These are phyloP conservation scores for Exephanes ischioxanthus DNA, from an alignment of 2,888 invertebrate genomes.

Conservation along the genomic window DNA sequence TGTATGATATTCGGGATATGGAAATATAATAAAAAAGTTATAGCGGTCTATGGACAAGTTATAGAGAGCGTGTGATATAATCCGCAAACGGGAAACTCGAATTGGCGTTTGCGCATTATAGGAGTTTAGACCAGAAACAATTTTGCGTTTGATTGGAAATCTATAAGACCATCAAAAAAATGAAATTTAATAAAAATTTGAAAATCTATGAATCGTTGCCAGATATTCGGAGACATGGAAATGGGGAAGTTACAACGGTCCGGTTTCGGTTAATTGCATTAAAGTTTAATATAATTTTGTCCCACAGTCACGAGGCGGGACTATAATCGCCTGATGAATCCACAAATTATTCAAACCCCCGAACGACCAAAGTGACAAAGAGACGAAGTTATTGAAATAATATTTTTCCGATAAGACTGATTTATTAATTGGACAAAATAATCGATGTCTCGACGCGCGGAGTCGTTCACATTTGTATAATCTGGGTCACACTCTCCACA, in stretches of 20 bases:
- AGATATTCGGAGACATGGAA: not conserved
- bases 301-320: not conserved
- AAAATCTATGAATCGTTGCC: not conserved
- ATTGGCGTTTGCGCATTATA: too few relatives aligned
- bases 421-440: not conserved
- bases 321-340: not conserved
- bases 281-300: not conserved
- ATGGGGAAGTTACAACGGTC: not conserved
- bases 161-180: not conserved
- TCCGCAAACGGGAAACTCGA: slow-evolving; percentile 13
- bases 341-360: not conserved
- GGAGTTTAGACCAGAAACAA: too few relatives aligned
- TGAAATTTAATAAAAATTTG: not conserved
- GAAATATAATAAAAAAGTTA: not conserved
- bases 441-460: not conserved
- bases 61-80: not conserved
- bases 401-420: not conserved
- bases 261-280: not conserved
- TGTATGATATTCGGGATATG: not conserved
- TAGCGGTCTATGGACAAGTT: not conserved
- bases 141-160: not conserved
- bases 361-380: not conserved
- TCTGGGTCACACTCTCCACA: not conserved
- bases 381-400: not conserved
- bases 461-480: not conserved